Base-by-base conservation (phyloP, 2,113 vertebrate genomes). In the Mustelus asterias region DNA sequence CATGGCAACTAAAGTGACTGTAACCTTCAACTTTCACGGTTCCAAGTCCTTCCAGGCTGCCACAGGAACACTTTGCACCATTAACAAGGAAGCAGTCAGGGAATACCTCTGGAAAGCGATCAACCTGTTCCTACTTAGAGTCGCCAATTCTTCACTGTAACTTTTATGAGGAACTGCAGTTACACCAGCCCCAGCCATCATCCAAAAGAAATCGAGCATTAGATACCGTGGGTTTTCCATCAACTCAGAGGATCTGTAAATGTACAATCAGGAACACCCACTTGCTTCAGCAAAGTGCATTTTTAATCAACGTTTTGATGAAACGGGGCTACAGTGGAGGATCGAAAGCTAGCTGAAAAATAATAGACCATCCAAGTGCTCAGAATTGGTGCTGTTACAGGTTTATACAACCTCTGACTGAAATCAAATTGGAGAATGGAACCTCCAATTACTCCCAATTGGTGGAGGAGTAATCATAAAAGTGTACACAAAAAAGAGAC, bases 401-500 rank as follows among this genome's bases (percentile, higher is more conserved):
- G n/a, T 63, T 14, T 93, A 11, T 37, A 37, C 33, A n/a, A 33
- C 33, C 33, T 93, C 33, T 60, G 16, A 33, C n/a, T 93, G 60
- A 93, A 58, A 92, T 65, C 33, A 93, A 92, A 4, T n/a, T 8
- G 18, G 60, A 14, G 89, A 20, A 29, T 2, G 13, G 22, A 33
- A 70, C 48, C 22, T 95, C 70, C 69, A 72, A 54, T 76, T 72
- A 54, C 20, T 76, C 76, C 67, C 72, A 70, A 76, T 95, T 26
- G 26, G 6, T 72, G 94, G 13, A 72, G 48, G 94, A 72, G 41
- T 33, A 41, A 72, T 54, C 67, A 58, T 29, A 72, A 96, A 96
- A 96, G 96, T 63, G 96, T 70, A 0, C 90, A 95, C 95, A 96
- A 85, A 44, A 60, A 95, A 65, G 86, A 41, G 96, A 96, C 33